phyloP scores from a whole-genome alignment of 2,113 vertebrate genomes.

The Chamaetylas fuelleborni region DNA sequence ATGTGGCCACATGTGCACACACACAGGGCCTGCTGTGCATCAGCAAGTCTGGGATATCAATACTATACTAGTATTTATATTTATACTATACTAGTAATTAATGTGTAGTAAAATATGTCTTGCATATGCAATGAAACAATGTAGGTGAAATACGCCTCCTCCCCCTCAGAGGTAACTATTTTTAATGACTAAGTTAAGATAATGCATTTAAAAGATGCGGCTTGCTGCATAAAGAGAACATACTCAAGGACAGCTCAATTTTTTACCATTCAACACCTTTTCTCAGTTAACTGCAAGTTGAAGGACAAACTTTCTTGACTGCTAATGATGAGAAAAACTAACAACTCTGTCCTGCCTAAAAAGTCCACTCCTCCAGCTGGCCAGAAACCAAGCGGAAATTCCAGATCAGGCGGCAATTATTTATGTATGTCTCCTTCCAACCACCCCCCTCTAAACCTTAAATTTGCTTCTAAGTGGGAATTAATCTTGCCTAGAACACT shows the following conservation, averaged over 20 bases:
- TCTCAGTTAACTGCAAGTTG: background rate
- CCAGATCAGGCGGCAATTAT: constrained; percentile 31
- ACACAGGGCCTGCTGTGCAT: rapidly evolving
- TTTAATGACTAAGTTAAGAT: background rate
- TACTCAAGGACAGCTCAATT: background rate
- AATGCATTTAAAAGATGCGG: background rate
- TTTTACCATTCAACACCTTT: background rate
- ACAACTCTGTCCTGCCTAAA: background rate
- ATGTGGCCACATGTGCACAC: rapidly evolving
- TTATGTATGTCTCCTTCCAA: constrained; percentile 1
- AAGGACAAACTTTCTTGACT: constrained; percentile 19
- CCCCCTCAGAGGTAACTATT: background rate
- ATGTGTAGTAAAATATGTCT: background rate
- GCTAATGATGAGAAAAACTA: constrained; percentile 41
- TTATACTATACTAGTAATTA: background rate
- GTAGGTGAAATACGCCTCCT: background rate
- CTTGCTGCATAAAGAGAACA: background rate
- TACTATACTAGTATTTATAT: background rate
- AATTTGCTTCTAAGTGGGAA: background rate
- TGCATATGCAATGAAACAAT: background rate
- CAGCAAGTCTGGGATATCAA: background rate
- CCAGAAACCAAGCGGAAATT: constrained; percentile 47
- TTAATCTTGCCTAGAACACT: background rate
- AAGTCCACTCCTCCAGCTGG: constrained; percentile 12
- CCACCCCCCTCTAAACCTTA: background rate